Evolutionary conservation across 2,888 invertebrate genomes (phyloP), one percentile per base, ranked within the genome.

Genomic region (Junonia oenone): DNA sequence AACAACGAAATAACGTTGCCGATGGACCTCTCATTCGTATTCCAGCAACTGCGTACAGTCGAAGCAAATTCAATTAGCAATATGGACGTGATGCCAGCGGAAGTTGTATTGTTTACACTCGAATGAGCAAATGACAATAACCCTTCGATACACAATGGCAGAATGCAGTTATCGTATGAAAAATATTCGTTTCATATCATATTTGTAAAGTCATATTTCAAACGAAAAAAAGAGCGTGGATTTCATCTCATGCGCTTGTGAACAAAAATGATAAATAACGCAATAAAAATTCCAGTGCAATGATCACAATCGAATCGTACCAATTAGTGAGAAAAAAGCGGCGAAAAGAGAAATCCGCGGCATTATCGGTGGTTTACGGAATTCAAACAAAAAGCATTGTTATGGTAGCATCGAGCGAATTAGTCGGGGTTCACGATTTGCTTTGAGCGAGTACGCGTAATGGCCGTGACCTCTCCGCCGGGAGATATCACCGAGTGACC

Each of bases 401-500:
- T 78, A 76, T 78, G 76, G 73, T 80, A 76, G 76, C 78, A 68
- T 70, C 73, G 68, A 60, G 51, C 50, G 58, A 62, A 61, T 60
- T 59, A 58, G 51, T 60, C 56, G 49, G 56, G 60, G 63, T 58
- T 57, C 59, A 58, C 55, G 56, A 56, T 53, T 58, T 45, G 55
- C 29, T 51, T 49, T 59, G 48, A 29, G 59, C 37, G 26, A 45
- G 55, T 55, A 51, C 70, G 73, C 70, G 74, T 78, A 78, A 78
- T 77, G 85, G 72, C 86, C 87, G 80, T 88, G 88, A 88, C 89
- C 89, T 83, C 80, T 81, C 72, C 83, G 74, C 76, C 77, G 77
- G 75, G 83, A 83, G 87, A 85, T 84, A 83, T 79, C 79, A 75
- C 73, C 74, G 73, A 81, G 68, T 82, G 85, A 81, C 84, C 83